Conservation (phyloP, 2,113 vertebrate species). For the Lonchura striata region DNA sequence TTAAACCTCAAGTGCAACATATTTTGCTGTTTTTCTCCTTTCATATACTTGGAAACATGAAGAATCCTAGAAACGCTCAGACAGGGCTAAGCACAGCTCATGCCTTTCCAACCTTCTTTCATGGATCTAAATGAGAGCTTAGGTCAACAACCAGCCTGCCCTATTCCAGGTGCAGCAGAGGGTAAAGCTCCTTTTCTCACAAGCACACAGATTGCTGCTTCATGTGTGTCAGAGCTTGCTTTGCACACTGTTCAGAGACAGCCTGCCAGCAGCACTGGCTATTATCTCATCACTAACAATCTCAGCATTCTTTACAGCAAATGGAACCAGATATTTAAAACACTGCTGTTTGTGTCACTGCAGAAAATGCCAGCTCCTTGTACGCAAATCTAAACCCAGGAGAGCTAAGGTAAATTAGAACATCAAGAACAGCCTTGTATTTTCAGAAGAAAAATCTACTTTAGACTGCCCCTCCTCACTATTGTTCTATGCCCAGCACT, state of each 20-base stretch:
- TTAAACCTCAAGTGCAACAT: not conserved
- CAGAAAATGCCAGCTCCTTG: not conserved
- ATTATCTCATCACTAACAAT: not conserved
- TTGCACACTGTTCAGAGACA: not conserved
- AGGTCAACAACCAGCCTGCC: not conserved
- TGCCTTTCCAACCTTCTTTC: not conserved
- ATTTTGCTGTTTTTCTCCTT: not conserved
- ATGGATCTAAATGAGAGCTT: fast-evolving
- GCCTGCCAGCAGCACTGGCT: not conserved
- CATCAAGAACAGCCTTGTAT: fast-evolving
- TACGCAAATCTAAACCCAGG: not conserved
- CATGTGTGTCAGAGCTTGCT: not conserved
- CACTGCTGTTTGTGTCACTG: slow-evolving; percentile 14
- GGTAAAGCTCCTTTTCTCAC: not conserved
- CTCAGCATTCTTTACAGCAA: not conserved
- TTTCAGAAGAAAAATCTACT: not conserved
- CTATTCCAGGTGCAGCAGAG: not conserved
- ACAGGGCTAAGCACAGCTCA: not conserved
- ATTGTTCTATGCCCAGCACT: fast-evolving
- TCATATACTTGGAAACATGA: fast-evolving
- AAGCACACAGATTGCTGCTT: not conserved
- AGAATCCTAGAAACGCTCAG: not conserved
- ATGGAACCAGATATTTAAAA: not conserved
- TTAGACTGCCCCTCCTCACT: not conserved
- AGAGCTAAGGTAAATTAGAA: not conserved